phyloP scores from a whole-genome alignment of 2,113 vertebrate genomes.

The Procavia capensis region DNA sequence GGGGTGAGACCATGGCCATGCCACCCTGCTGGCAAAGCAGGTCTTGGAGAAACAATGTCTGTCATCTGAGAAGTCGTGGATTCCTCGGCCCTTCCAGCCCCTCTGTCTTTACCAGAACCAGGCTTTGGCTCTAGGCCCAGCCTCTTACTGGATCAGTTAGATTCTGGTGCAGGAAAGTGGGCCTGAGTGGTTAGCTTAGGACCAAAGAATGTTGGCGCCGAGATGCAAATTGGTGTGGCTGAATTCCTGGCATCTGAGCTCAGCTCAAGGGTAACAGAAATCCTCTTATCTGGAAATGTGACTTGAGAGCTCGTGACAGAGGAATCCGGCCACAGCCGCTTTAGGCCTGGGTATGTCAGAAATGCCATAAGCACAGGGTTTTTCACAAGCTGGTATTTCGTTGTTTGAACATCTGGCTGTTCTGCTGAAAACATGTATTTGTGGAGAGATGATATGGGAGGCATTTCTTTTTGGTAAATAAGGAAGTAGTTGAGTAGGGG shows the following conservation, averaged over 20 bases:
- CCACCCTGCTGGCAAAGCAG: not conserved
- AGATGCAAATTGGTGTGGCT: constrained; percentile 18
- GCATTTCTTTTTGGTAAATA: constrained; percentile 59
- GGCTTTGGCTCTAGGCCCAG: constrained; percentile 13
- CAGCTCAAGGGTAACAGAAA: constrained; percentile 26
- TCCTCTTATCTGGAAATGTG: constrained; percentile 44
- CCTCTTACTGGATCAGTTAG: not conserved
- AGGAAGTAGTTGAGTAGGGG: constrained; percentile 37
- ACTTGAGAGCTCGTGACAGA: not conserved
- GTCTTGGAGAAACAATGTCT: not conserved
- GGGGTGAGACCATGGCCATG: too few species aligned
- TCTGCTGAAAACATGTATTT: constrained; percentile 36
- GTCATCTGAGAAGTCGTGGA: not conserved
- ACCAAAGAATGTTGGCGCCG: constrained; percentile 42
- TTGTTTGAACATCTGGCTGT: constrained; percentile 61
- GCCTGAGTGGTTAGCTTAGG: not conserved
- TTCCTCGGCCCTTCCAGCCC: not conserved
- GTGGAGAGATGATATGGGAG: not conserved
- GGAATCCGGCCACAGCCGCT: not conserved
- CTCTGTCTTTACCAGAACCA: not conserved
- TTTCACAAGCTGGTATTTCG: constrained; percentile 55
- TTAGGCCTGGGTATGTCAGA: not conserved
- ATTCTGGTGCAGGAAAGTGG: not conserved
- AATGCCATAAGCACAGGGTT: not conserved
- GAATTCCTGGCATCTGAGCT: not conserved